Percentiles rank a stretch among this genome's conserved stretches.
phyloP scores from a whole-genome alignment of 2,797 vertebrate species.

The Myotis daubentonii region DNA sequence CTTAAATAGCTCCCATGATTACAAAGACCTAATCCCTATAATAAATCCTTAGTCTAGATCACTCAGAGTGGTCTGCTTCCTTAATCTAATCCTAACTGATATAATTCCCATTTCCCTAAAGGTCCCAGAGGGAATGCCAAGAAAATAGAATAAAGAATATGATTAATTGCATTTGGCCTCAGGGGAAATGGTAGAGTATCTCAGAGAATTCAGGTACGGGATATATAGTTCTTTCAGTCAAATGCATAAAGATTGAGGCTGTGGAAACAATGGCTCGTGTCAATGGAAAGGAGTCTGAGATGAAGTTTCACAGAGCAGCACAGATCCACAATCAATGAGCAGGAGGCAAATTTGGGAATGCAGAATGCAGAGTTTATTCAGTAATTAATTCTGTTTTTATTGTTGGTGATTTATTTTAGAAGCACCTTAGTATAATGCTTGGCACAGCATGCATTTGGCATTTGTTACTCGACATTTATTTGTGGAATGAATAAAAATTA shows the following conservation, averaged over 20 bases:
- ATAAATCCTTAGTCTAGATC: background rate
- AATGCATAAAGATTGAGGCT: background rate
- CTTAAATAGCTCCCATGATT: background rate
- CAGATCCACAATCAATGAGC: background rate
- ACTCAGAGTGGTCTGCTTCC: background rate
- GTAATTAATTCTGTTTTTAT: background rate
- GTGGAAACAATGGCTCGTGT: background rate
- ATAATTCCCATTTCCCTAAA: constrained; percentile 5
- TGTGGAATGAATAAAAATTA: constrained; percentile 21
- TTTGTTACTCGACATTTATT: background rate
- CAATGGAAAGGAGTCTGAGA: background rate
- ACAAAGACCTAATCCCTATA: background rate
- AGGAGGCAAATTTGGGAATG: background rate
- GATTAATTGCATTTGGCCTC: background rate
- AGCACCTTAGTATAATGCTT: background rate
- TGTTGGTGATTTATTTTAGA: background rate
- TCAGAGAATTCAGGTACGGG: background rate
- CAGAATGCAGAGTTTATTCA: background rate
- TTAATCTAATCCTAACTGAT: background rate
- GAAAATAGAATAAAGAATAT: background rate
- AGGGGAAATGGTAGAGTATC: background rate
- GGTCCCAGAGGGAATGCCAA: background rate
- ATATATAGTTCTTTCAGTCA: background rate
- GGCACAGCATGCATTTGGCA: background rate
- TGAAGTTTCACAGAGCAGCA: background rate